Evolutionary conservation across 2,113 vertebrate genomes (phyloP).

Genomic region (Typhlomys cinereus): DNA sequence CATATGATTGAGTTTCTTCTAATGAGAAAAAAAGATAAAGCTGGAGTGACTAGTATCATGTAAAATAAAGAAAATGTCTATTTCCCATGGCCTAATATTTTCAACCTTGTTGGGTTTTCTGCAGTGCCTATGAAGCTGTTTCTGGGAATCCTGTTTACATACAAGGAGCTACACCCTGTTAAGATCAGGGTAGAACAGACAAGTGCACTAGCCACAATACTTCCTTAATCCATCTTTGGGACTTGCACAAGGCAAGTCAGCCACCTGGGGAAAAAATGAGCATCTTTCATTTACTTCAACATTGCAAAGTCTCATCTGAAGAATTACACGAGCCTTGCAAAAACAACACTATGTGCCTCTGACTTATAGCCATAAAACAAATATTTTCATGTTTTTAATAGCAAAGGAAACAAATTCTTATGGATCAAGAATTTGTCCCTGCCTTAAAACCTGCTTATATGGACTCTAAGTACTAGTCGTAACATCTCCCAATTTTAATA

Average conservation of each 20-base stretch:
- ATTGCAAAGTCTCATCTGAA: neutral
- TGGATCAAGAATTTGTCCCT: neutral
- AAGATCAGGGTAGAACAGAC: neutral
- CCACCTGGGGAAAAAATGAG: neutral
- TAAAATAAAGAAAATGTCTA: neutral
- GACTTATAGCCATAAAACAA: neutral
- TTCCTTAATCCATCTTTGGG: neutral
- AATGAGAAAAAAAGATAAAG: slow-evolving; percentile 44
- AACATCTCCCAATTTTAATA: neutral
- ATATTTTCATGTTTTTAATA: neutral
- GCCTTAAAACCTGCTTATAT: neutral
- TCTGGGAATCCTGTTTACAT: neutral
- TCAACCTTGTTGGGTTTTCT: neutral
- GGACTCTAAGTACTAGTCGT: neutral
- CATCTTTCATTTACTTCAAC: slow-evolving; percentile 40
- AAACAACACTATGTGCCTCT: neutral
- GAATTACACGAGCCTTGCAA: neutral
- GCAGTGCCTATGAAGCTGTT: neutral
- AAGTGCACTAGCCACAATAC: neutral
- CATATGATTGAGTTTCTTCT: neutral
- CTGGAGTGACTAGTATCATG: neutral
- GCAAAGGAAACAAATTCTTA: neutral
- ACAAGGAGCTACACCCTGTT: neutral
- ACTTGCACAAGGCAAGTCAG: neutral
- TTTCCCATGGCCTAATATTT: neutral